Evolutionary conservation across 2,888 invertebrate species (phyloP), one percentile per base, ranked within the genome.

Genomic region (Amphipoea oculea): DNA sequence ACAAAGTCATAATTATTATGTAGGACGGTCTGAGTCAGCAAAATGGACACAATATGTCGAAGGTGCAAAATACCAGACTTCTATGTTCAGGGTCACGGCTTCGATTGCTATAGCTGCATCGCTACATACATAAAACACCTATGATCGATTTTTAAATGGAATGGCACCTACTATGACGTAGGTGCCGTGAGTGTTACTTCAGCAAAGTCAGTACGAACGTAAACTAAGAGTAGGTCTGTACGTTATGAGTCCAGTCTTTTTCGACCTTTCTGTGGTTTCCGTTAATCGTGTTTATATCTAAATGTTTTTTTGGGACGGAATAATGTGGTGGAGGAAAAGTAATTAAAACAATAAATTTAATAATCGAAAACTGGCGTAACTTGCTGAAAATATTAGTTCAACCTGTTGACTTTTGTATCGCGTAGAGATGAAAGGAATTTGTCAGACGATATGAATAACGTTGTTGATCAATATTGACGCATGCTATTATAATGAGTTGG

Each of bases 101-200:
- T 79, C 71, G 76, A 76, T 83, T 76, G 70, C 73, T 73, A 54
- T 84, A 72, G 68, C 76, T 83, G 85, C 85, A 86, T 74, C 83
- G 62, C 54, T 79, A 79, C 79, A 65, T 71, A 82, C 73, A 73
- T 85, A 74, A 65, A 82, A 75, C 79, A 84, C 84, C 69, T 86
- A 84, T 79, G 75, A 84, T 85, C 86, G 86, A 85, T 85, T 85
- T 84, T 84, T 79, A 85, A 86, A 86, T 71, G 74, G 73, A 86
- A 84, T 73, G 81, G 67, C 81, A 81, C 73, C 66, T 86, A 71
- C 73, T 51, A 68, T 79, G 83, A 86, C 83, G 83, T 83, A 76
- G 72, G 63, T 60, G 20, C 45, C 42, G 74, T 74, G 78, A 73
- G 71, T 84, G 74, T 62, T 86, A 79, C 79, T 76, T 71, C 75